Percentiles rank a stretch among this genome's conserved stretches.
Evolutionary conservation across 1,140 invertebrate species (phyloP).

Genomic region (Ruditapes philippinarum): DNA sequence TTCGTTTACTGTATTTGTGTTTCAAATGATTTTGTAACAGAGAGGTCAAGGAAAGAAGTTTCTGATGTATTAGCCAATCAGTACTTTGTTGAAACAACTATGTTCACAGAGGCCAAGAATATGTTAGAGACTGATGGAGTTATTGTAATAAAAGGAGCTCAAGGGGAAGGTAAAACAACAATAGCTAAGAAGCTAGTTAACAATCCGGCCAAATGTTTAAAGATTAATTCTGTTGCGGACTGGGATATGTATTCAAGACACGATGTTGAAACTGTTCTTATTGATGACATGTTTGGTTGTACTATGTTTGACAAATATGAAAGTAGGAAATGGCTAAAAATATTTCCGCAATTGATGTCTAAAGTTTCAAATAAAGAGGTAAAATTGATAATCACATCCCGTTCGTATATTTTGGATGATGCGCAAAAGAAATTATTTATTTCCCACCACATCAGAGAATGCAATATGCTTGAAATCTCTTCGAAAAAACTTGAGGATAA

Average conservation of each 20-base stretch:
- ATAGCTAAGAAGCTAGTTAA: background rate
- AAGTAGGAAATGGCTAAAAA: background rate
- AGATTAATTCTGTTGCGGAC: background rate
- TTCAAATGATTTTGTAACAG: background rate
- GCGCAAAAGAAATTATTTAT: background rate
- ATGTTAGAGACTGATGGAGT: background rate
- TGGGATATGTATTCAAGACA: background rate
- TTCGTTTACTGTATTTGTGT: too few relatives aligned
- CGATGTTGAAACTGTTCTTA: background rate
- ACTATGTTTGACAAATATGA: background rate
- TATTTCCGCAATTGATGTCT: background rate
- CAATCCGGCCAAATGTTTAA: background rate
- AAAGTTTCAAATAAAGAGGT: background rate
- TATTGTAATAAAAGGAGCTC: background rate
- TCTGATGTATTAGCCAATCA: background rate
- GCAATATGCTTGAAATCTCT: background rate
- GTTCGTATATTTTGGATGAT: background rate
- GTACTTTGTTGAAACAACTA: background rate
- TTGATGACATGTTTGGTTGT: slow-evolving; percentile 21
- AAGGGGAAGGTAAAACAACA: background rate
- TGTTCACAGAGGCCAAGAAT: background rate
- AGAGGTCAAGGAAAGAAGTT: background rate
- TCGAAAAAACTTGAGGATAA: background rate
- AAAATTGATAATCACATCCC: background rate
- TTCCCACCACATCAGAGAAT: background rate